Evolutionary conservation across 2,888 invertebrate species (phyloP).

Genomic region (Morpho achilles): DNA sequence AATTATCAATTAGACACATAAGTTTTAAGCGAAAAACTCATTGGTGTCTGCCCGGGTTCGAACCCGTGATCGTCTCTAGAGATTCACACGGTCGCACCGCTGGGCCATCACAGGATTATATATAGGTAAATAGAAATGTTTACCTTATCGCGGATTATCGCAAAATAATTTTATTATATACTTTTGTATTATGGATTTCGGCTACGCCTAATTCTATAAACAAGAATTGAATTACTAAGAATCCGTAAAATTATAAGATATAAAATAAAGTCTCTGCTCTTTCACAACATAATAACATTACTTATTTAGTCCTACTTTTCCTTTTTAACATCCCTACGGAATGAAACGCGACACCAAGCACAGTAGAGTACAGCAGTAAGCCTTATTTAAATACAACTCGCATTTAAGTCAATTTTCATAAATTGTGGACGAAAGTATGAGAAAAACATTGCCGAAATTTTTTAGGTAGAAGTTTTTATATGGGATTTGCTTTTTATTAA

Average conservation of each 20-base stretch:
- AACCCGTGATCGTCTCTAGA: too few relatives aligned
- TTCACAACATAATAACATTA: constrained; percentile 2
- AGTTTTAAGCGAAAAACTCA: too few relatives aligned
- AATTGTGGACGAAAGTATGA: neutral
- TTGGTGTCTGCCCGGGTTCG: too few relatives aligned
- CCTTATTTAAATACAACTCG: constrained; percentile 1
- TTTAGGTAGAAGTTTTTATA: neutral
- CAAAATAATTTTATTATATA: too few relatives aligned
- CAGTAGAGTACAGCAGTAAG: neutral
- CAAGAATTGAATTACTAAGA: too few relatives aligned
- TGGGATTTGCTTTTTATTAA: neutral
- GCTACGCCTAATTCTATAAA: too few relatives aligned
- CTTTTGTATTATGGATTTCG: too few relatives aligned
- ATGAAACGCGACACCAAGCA: neutral
- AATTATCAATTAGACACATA: too few relatives aligned
- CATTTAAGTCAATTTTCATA: constrained; percentile 4
- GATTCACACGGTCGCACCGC: too few relatives aligned
- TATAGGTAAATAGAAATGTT: too few relatives aligned
- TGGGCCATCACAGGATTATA: too few relatives aligned
- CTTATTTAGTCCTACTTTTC: constrained; percentile 1
- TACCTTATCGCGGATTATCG: too few relatives aligned
- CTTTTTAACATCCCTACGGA: constrained; percentile 1
- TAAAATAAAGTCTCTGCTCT: constrained; percentile 1
- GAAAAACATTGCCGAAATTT: neutral
- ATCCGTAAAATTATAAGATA: neutral